Evolutionary conservation across 2,113 vertebrate species (phyloP).

Genomic region (Egretta garzetta): DNA sequence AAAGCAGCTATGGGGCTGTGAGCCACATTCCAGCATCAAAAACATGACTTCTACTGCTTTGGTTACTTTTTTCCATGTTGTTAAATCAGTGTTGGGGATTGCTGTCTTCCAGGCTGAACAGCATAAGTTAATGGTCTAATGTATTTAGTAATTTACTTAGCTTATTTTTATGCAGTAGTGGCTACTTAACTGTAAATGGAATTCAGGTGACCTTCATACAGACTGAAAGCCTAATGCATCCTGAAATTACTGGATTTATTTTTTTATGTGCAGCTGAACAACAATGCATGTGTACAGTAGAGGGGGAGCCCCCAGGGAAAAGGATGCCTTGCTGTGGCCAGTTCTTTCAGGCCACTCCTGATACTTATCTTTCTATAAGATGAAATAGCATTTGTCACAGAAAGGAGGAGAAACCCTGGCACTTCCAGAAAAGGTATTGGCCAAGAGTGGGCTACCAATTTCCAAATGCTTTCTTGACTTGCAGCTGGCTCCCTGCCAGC

Average conservation of each 20-base stretch:
- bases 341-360: neutral
- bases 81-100: neutral
- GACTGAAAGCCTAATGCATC: neutral
- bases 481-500: neutral
- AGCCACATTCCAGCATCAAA: neutral
- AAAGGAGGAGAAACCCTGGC: neutral
- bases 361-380: too few species aligned
- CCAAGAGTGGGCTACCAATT: neutral
- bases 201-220: neutral
- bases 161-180: neutral
- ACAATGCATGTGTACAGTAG: accelerated
- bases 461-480: neutral
- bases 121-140: neutral
- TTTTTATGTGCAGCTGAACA: neutral
- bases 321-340: neutral
- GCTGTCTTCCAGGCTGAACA: neutral
- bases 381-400: neutral
- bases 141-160: neutral
- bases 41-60: neutral
- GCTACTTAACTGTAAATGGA: neutral
- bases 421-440: neutral
- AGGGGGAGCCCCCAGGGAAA: neutral
- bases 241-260: neutral
- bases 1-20: neutral
- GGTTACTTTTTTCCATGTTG: neutral